These are phyloP conservation scores for Drosophila flavopinicola DNA, from an alignment of 2,888 invertebrate species.

Conservation along the genomic window DNA sequence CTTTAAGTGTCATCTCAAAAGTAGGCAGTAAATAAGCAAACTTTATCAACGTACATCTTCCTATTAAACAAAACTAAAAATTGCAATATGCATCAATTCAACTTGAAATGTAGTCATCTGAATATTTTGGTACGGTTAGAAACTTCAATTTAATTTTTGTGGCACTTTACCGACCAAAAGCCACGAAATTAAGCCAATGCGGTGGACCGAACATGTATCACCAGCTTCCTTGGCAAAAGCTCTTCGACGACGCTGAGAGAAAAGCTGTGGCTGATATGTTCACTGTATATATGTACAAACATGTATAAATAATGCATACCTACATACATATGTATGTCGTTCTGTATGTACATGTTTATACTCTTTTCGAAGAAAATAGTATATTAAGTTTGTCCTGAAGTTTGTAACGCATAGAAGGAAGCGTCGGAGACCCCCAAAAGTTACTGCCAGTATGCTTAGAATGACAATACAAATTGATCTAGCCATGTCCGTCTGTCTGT, in stretches of 20 bases:
- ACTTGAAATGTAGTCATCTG: neutral
- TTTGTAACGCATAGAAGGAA: no score
- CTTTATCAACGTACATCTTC: neutral
- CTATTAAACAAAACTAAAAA: no score
- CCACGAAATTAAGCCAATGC: neutral
- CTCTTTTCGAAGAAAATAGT: no score
- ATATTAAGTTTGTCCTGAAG: no score
- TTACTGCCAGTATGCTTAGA: no score
- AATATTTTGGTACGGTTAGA: neutral
- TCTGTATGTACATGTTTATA: neutral
- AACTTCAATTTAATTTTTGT: neutral
- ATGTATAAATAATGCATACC: neutral
- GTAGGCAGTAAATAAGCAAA: neutral
- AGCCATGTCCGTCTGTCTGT: no score
- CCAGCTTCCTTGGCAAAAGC: neutral
- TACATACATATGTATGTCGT: neutral
- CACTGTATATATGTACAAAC: neutral
- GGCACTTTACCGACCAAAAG: neutral
- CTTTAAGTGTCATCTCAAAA: constrained; percentile 5
- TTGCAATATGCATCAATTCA: neutral
- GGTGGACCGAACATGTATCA: neutral
- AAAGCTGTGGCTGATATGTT: neutral
- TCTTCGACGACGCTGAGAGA: neutral
- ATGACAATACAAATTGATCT: no score
- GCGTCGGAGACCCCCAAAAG: no score